Evolutionary conservation across 1,140 invertebrate genomes (phyloP).

Genomic region (Ceratoteleas bidentatus): DNA sequence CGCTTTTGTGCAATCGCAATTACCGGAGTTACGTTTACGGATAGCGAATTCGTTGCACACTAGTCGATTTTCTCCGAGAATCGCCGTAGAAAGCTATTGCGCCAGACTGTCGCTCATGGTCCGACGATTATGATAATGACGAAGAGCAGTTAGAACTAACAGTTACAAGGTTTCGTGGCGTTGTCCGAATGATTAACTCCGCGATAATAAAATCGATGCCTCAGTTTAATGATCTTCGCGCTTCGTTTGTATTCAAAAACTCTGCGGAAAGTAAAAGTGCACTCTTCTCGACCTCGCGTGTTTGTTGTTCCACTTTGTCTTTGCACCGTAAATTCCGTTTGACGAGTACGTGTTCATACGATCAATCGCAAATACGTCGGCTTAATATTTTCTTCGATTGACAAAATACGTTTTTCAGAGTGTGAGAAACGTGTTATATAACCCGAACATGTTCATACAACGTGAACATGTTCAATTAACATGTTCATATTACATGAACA

Average conservation of each 20-base stretch:
- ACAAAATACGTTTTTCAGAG: too few relatives aligned
- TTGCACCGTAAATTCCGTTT: too few relatives aligned
- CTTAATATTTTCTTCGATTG: too few relatives aligned
- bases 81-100: constrained; percentile 62
- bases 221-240: constrained; percentile 30
- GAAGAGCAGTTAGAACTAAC: constrained; percentile 57
- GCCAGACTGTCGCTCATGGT: constrained; percentile 61
- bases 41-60: constrained; percentile 57
- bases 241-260: constrained; percentile 32
- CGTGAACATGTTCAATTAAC: too few relatives aligned
- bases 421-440: too few relatives aligned
- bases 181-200: constrained; percentile 43
- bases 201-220: constrained; percentile 47
- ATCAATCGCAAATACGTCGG: too few relatives aligned
- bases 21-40: constrained; percentile 56
- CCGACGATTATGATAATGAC: constrained; percentile 63
- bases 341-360: too few relatives aligned
- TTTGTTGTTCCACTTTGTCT: too few relatives aligned
- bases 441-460: too few relatives aligned
- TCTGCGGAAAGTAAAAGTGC: constrained; percentile 33
- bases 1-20: constrained; percentile 61
- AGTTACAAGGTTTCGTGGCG: constrained; percentile 60
- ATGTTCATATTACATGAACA: too few relatives aligned
- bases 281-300: too few relatives aligned
- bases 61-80: constrained; percentile 54